These are phyloP conservation scores for Eulemur mongoz DNA, from an alignment of 2,797 vertebrate genomes.

Conservation along the genomic window DNA sequence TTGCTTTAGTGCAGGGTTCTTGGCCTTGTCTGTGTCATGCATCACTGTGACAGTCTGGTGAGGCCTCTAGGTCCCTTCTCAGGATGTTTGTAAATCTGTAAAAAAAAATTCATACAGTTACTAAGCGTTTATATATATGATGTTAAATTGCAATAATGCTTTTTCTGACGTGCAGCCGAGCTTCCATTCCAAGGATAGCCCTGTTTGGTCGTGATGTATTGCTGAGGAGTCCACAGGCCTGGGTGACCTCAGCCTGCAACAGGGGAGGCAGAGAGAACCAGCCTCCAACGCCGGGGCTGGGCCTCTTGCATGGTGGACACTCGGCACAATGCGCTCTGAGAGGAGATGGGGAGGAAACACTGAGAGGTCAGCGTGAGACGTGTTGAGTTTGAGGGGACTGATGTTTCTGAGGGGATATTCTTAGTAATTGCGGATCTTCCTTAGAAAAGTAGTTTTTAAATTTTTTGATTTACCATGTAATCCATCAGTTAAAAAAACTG, in stretches of 20 bases:
- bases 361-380: accelerated
- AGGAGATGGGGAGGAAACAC: background rate
- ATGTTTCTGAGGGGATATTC: background rate
- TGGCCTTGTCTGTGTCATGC: background rate
- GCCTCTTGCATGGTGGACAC: background rate
- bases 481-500: background rate
- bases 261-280: background rate
- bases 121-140: background rate
- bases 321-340: background rate
- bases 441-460: background rate
- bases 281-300: background rate
- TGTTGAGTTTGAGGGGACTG: background rate
- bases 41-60: background rate
- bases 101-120: background rate
- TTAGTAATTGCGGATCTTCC: background rate
- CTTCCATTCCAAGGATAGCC: background rate
- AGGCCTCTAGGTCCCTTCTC: background rate
- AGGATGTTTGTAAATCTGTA: background rate
- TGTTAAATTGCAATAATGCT: background rate
- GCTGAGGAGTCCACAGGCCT: background rate
- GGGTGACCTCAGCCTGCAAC: accelerated
- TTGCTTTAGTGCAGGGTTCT: background rate
- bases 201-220: background rate
- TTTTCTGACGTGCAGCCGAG: background rate
- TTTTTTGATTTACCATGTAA: background rate